phyloP scores from a whole-genome alignment of 2,797 vertebrate species.

The Paguma larvata region DNA sequence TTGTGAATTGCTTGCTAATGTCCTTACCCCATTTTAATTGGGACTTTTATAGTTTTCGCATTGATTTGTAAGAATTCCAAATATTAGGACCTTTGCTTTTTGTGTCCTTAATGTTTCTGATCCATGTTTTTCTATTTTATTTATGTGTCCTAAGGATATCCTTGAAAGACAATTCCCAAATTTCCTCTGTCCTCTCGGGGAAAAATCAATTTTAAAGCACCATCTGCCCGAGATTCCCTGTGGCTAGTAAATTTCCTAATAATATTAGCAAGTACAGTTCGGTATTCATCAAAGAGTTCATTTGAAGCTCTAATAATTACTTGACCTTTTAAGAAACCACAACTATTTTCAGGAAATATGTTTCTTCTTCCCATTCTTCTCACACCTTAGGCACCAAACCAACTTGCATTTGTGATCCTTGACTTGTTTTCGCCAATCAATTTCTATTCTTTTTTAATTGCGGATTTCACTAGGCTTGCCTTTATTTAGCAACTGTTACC shows the following conservation, averaged over 20 bases:
- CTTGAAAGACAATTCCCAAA: slow-evolving; percentile 48
- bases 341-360: not conserved
- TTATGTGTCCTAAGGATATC: slow-evolving; percentile 12
- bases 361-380: slow-evolving; percentile 66
- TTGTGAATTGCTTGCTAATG: slow-evolving; percentile 36
- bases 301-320: slow-evolving; percentile 60
- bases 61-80: slow-evolving; percentile 51
- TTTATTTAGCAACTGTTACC: slow-evolving; percentile 80
- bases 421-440: slow-evolving; percentile 54
- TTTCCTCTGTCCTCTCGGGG: slow-evolving; percentile 6
- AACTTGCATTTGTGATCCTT: slow-evolving; percentile 44
- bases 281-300: slow-evolving; percentile 35
- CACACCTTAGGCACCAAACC: not conserved
- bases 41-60: not conserved
- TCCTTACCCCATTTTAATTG: slow-evolving; percentile 10
- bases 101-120: slow-evolving; percentile 27
- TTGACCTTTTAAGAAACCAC: slow-evolving; percentile 64
- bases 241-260: slow-evolving; percentile 61
- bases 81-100: not conserved
- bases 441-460: slow-evolving; percentile 75
- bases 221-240: slow-evolving; percentile 49
- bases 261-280: slow-evolving; percentile 14
- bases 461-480: slow-evolving; percentile 73
- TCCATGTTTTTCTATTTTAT: slow-evolving; percentile 36
- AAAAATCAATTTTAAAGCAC: slow-evolving; percentile 46